A percentile compares a stretch with the other conserved stretches of the same genome.
Evolutionary conservation across 64 coral and sea anemone species (phyloP).

Genomic region (Montipora foliosa): DNA sequence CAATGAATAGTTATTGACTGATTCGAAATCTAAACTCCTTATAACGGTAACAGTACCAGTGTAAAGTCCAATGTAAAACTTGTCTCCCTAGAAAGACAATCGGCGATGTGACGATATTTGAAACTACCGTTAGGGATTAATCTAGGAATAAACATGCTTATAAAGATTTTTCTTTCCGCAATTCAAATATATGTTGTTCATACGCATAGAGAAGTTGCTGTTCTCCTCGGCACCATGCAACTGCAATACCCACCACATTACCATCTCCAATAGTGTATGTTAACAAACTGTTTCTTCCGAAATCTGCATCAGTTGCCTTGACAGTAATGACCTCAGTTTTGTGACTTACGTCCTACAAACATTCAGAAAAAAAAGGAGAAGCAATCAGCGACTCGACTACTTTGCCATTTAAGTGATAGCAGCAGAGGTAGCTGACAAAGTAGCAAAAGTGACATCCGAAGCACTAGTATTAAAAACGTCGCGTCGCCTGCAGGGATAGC

Average conservation of each 20-base stretch:
- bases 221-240: too few species aligned
- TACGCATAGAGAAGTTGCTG: too few species aligned
- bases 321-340: conserved; percentile 60
- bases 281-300: conserved; percentile 36
- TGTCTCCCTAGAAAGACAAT: conserved; percentile 61
- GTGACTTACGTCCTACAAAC: neutral
- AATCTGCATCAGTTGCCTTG: conserved; percentile 80
- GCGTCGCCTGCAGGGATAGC: too few species aligned
- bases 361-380: neutral
- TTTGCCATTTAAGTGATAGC: neutral
- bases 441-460: too few species aligned
- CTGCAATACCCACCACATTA: conserved; percentile 54
- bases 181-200: too few species aligned
- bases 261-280: conserved; percentile 79
- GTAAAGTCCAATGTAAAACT: conserved; percentile 79
- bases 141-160: too few species aligned
- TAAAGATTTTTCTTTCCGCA: too few species aligned
- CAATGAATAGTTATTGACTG: conserved; percentile 76
- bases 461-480: too few species aligned
- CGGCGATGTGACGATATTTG: too few species aligned
- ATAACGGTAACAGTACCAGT: conserved; percentile 70
- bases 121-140: too few species aligned
- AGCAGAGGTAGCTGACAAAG: neutral
- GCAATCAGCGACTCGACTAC: neutral
- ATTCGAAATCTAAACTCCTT: conserved; percentile 77